Conservation (phyloP, 2,888 invertebrate species). For the Metallyticus violacea region DNA sequence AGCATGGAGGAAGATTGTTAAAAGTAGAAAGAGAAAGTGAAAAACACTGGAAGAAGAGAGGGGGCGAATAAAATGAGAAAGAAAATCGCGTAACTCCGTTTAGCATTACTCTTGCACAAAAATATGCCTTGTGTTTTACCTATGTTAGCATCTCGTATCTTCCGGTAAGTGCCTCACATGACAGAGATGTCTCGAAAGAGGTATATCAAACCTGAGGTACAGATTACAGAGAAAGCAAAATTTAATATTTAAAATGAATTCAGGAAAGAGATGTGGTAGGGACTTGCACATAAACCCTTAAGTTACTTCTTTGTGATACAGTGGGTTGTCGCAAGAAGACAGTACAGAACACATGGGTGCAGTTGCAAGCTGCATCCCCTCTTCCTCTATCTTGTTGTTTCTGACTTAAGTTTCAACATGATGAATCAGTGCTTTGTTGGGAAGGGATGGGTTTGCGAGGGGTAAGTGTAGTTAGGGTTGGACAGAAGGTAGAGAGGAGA, state of each 20-base stretch:
- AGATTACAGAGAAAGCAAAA: neutral
- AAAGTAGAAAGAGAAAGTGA: no score
- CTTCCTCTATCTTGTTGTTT: neutral
- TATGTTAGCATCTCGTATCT: neutral
- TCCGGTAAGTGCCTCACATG: neutral
- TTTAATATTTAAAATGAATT: neutral
- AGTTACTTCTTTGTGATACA: neutral
- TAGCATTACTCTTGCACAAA: no score
- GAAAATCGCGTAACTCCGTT: no score
- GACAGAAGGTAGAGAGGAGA: neutral
- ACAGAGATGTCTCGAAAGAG: neutral
- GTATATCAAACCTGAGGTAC: neutral
- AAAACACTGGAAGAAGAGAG: no score
- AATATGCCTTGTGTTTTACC: neutral
- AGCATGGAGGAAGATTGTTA: no score
- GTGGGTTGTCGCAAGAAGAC: neutral
- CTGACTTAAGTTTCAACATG: slow-evolving; percentile 2
- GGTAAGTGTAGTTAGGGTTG: neutral
- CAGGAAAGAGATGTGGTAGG: neutral
- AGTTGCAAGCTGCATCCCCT: neutral
- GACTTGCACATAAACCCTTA: neutral
- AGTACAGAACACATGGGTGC: neutral
- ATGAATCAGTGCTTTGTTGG: slow-evolving; percentile 1
- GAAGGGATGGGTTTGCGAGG: neutral
- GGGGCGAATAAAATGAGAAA: no score